These are phyloP conservation scores for Acrocephalus arundinaceus DNA, from an alignment of 2,113 vertebrate species.

Conservation along the genomic window DNA sequence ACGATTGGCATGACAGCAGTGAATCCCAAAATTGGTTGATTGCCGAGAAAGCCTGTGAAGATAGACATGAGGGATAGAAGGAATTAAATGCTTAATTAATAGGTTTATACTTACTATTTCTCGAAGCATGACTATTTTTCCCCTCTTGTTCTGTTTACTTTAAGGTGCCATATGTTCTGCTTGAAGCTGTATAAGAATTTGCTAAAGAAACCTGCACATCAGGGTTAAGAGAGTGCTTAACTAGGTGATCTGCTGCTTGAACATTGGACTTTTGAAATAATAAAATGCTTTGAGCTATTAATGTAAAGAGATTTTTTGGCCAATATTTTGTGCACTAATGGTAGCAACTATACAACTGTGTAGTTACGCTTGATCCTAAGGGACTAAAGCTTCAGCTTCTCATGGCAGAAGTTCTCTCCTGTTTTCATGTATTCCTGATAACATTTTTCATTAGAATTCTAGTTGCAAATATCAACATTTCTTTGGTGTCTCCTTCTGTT, in stretches of 20 bases:
- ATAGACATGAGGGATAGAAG: conserved; percentile 13
- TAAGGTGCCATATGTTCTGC: not conserved
- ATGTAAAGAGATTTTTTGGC: not conserved
- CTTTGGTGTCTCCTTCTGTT: conserved; percentile 48
- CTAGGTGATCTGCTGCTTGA: not conserved
- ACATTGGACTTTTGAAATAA: not conserved
- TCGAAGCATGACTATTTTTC: not conserved
- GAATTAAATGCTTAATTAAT: conserved; percentile 52
- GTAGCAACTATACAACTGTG: not conserved
- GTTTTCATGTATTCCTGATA: not conserved
- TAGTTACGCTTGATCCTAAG: not conserved
- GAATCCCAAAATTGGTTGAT: conserved; percentile 52
- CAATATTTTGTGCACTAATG: not conserved
- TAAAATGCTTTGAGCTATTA: not conserved
- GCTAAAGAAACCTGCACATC: not conserved
- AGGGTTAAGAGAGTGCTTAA: not conserved
- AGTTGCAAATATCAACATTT: not conserved
- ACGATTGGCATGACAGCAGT: conserved; percentile 33
- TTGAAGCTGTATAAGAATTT: not conserved
- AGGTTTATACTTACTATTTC: not conserved
- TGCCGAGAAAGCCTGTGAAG: conserved; percentile 15
- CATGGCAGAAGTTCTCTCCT: not conserved
- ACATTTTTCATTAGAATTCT: conserved; percentile 36
- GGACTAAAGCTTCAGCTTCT: not conserved
- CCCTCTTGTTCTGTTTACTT: not conserved